phyloP scores from a whole-genome alignment of 2,113 vertebrate species.

The Cinclus mexicanus region DNA sequence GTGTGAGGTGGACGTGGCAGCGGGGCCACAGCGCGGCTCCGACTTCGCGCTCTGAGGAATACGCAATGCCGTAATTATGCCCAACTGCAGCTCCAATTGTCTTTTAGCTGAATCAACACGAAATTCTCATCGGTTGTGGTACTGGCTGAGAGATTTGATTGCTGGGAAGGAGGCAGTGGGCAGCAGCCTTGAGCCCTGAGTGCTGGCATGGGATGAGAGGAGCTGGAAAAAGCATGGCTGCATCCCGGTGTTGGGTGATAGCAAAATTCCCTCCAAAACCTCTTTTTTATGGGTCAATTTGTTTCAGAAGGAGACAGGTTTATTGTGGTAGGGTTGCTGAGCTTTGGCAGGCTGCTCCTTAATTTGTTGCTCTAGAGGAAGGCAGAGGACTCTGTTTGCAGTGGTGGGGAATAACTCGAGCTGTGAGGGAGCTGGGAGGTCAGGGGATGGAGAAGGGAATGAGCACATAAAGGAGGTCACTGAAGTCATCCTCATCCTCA shows the following conservation, averaged over 20 bases:
- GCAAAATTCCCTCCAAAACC: not conserved
- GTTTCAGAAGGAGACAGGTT: not conserved
- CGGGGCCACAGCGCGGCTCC: fast-evolving
- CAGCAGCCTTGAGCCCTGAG: not conserved
- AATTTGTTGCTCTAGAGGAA: not conserved
- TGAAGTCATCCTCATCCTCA: not conserved
- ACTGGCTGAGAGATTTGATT: not conserved
- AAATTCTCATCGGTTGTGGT: not conserved
- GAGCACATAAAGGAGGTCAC: not conserved
- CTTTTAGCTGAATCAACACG: conserved; percentile 4
- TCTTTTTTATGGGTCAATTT: not conserved
- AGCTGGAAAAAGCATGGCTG: not conserved
- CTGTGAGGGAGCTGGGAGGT: not conserved
- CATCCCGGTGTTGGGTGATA: fast-evolving
- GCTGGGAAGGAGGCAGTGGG: not conserved
- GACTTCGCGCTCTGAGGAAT: not conserved
- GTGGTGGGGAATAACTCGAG: not conserved
- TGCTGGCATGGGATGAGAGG: not conserved
- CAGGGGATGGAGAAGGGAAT: not conserved
- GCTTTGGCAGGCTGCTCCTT: not conserved
- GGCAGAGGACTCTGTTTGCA: not conserved
- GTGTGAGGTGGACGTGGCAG: not conserved
- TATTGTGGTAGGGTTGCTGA: not conserved
- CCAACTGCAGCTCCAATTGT: not conserved
- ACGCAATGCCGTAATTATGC: not conserved